Conservation (phyloP, 2,888 invertebrate genomes). For the Limnephilus lunatus region DNA sequence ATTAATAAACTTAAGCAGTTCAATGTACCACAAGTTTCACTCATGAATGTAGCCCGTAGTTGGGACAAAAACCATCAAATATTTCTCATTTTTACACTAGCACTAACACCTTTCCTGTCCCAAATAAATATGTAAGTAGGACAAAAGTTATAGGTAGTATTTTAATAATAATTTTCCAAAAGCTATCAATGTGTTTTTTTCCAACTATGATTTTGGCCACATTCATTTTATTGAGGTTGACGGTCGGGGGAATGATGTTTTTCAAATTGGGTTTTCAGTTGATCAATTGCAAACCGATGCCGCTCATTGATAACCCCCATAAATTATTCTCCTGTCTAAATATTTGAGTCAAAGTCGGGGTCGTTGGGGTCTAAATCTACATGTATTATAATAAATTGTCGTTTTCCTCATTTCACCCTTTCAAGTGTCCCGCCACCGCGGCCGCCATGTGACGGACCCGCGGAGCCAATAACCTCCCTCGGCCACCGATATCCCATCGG, state of each 20-base stretch:
- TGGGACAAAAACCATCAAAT: background rate
- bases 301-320: background rate
- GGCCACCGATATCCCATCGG: background rate
- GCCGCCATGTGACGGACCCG: background rate
- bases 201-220: background rate
- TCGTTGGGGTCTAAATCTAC: background rate
- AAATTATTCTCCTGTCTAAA: background rate
- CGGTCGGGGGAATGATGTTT: background rate
- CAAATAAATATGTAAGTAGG: too few relatives aligned
- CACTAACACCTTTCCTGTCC: too few relatives aligned
- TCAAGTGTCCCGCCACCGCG: background rate
- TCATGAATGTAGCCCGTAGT: background rate
- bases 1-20: background rate
- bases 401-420: background rate
- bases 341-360: background rate
- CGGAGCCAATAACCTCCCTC: conserved; percentile 20
- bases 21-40: background rate
- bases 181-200: background rate
- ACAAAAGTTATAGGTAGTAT: too few relatives aligned
- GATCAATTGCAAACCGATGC: background rate
- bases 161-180: too few relatives aligned
- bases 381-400: background rate
- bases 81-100: background rate
- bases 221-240: background rate
- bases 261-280: background rate